Base-by-base conservation (phyloP, 2,888 invertebrate genomes). In the Cheilosia vulpina region DNA sequence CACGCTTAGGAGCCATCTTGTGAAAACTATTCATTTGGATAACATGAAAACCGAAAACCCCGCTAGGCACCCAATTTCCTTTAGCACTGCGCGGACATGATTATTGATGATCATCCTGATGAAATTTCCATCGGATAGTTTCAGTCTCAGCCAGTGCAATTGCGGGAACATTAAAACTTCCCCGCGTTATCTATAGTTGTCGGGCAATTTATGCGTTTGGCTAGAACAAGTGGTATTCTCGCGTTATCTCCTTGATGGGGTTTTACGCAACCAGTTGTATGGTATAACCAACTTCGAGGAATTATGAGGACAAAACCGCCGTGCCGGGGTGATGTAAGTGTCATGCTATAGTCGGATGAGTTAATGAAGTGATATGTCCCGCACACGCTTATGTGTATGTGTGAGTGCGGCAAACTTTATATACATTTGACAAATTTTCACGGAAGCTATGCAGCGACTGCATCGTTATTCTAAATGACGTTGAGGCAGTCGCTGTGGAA, bases 21-120 rank as follows among this genome's bases (percentile, higher is more conserved):
- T 4, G 15, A 34, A 62, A 58, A 15, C 21, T 21, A 19, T 34
- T 41, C 62, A 71, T 19, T 60, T n/a, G 47, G 7, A 19, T 45
- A 34, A 68, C 60, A 34, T 24, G 19, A 62, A 50, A 43, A 31
- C 52, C 63, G 15, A 52, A 52, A 52, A 72, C 52, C 17, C 72
- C 78, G 72, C 72, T 78, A 78, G 62, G 72, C 47, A 63, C 47
- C 55, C 78, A 63, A 71, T 78, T 78, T 71, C 19, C 38, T 7
- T 17, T 2, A n/a, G 43, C 24, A 43, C 43, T 45, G 47, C 27
- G 24, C 21, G 21, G 53, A 73, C 78, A 79, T 60, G 79, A 66
- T 79, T 65, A 79, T 79, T 66, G 79, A 79, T 73, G 79, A 53
- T 45, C 58, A 43, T 79, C 52, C 73, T 73, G 34, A 27, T 27